Conservation (phyloP, 2,888 invertebrate genomes). For the Hirtodrosophila duncani region DNA sequence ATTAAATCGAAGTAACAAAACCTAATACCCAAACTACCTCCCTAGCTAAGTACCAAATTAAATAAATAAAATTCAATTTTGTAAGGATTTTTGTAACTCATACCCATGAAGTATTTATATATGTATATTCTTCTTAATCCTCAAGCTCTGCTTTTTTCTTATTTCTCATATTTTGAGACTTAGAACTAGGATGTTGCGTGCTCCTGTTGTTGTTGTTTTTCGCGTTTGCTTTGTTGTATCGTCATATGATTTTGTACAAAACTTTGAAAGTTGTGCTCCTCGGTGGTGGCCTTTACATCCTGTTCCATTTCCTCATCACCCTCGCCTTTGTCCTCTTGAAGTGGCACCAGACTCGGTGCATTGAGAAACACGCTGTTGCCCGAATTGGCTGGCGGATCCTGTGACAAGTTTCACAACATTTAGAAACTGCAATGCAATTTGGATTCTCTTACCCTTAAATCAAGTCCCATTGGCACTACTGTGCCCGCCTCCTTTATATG, state of each 20-base stretch:
- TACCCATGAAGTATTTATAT: no score
- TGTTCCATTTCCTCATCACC: slow-evolving; percentile 78
- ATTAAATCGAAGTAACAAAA: no score
- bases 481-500: slow-evolving; percentile 71
- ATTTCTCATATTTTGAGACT: no score
- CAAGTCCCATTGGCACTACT: slow-evolving; percentile 64
- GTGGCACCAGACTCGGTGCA: slow-evolving; percentile 63
- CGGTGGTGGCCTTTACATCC: slow-evolving; percentile 65
- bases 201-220: slow-evolving; percentile 36
- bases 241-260: slow-evolving; percentile 69
- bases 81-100: no score
- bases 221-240: slow-evolving; percentile 52
- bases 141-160: no score
- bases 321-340: slow-evolving; percentile 87
- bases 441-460: slow-evolving; percentile 6
- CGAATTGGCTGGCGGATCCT: slow-evolving; percentile 15
- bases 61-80: no score
- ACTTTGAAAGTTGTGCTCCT: slow-evolving; percentile 76
- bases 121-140: no score
- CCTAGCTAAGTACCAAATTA: no score
- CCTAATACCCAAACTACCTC: no score
- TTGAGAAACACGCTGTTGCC: slow-evolving; percentile 32
- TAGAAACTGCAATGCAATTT: not conserved
- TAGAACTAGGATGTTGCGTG: no score
- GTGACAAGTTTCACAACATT: no score